Base-by-base conservation (phyloP, 2,797 vertebrate species). In the Bradypus variegatus region DNA sequence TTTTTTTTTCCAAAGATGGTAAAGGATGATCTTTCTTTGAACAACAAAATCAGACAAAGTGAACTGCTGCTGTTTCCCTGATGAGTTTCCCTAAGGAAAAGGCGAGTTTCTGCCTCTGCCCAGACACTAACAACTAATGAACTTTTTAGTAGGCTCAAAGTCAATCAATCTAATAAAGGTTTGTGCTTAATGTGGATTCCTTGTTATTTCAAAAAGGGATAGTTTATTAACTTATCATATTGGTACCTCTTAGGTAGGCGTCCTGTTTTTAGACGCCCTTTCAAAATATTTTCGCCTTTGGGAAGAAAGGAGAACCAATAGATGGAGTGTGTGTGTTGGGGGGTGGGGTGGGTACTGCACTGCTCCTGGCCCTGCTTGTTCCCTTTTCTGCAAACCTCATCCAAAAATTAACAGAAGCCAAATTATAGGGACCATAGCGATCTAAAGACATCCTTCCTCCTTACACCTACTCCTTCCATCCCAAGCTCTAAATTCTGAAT, bases 171-270 rank as follows among this genome's bases (percentile, higher is more conserved):
- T 95, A 93, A 65, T 91, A 86, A 77, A n/a, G 80, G 36, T 76
- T 27, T 50, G 65, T 82, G 62, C 50, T 79, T 93, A 84, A 76
- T 69, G 50, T 23, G 2, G 1, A 38, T 78, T 72, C n/a, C 48
- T 65, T 94, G 92, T 93, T 82, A 80, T 86, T 77, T 89, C 23
- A 53, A 88, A 93, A 64, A 38, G 31, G 50, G n/a, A 25, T 90
- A 62, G 82, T 87, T 89, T 78, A 75, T 85, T 50, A 93, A 90
- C 38, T 23, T 33, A n/a, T 87, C 72, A 60, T 82, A 76, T 79
- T 86, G n/a, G 83, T 69, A 50, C 53, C 55, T 78, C 62, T 48
- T 69, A 60, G 84, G 27, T 48, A 94, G 79, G 62, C 2, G 1
- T 13, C 60, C 48, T 70, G 75, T 58, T 91, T 91, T 90, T 65